Percentiles rank a stretch among this genome's conserved stretches.
phyloP scores from a whole-genome alignment of 2,888 invertebrate genomes.

The Archips xylosteana region DNA sequence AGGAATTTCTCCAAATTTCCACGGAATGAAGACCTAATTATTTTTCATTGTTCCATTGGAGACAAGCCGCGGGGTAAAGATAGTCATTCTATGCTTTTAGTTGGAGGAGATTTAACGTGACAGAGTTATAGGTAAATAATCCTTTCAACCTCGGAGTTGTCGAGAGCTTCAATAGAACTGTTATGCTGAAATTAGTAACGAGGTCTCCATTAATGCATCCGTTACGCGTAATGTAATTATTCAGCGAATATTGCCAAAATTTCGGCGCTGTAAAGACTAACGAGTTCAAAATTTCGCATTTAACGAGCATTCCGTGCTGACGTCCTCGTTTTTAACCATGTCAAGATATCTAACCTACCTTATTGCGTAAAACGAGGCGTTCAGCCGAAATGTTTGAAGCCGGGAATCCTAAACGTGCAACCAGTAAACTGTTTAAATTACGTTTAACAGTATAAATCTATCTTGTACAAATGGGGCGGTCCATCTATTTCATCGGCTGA shows the following conservation, averaged over 20 bases:
- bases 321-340: constrained; percentile 32
- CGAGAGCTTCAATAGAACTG: neutral
- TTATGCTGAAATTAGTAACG: neutral
- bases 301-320: constrained; percentile 36
- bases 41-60: too few relatives aligned
- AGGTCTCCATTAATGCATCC: neutral
- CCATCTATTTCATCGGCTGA: constrained; percentile 7
- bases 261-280: constrained; percentile 16
- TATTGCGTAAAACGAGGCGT: constrained; percentile 35
- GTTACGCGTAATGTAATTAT: constrained; percentile 1
- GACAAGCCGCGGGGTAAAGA: too few relatives aligned
- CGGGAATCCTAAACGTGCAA: neutral
- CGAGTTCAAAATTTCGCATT: constrained; percentile 25
- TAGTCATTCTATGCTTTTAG: neutral
- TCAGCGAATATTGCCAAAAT: constrained; percentile 6
- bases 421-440: constrained; percentile 10
- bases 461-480: constrained; percentile 8
- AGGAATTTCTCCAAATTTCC: too few relatives aligned
- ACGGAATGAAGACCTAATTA: too few relatives aligned
- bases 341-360: constrained; percentile 37
- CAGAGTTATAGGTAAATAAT: neutral
- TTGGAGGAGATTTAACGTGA: neutral
- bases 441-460: constrained; percentile 16
- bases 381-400: constrained; percentile 20
- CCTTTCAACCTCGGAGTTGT: neutral